Evolutionary conservation across 2,888 invertebrate species (phyloP), one percentile per base, ranked within the genome.

Genomic region (Smittia sp.): DNA sequence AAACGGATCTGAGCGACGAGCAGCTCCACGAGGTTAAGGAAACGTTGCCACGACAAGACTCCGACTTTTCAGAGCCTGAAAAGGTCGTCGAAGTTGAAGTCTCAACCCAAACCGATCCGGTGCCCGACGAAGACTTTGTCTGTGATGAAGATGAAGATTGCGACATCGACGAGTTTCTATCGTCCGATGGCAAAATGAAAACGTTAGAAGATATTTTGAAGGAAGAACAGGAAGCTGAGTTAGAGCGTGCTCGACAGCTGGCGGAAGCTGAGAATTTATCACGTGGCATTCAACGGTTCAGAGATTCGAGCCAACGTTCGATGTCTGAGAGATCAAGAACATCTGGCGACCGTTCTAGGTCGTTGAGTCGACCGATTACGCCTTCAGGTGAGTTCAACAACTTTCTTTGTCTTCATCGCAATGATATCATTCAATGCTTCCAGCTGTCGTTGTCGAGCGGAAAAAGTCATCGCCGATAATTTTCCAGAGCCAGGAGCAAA

Each of bases 71-170:
- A 22, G 72, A 72, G 38, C 72, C 58, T 24, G 72, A 84, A 66
- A 80, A 83, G 76, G 78, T 85, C 22, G 79, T 86, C 75, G 92
- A 92, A 81, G 88, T 88, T 24, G 90, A 91, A 78, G 89, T 90
- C 3, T 92, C 91, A 0, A 92, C 92, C 0, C 93, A 94, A 82
- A 94, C 93, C 0, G 93, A 94, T 81, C 92, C 93, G 0, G 80
- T 93, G 58, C 91, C 92, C 0, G 92, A 92, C 77, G 90, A 90
- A 78, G 83, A 83, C 39, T 81, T 83, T 62, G 81, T 82, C 76
- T 81, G 81, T 63, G 82, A 82, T 1, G 81, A 80, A 32, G 81
- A 82, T 54, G 81, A 81, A 81, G 79, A 79, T 66, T 76, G 81
- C 20, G 62, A 72, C 32, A 81, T 82, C 15, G 81, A 80, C 41